These are phyloP conservation scores for Prenolepis imparis DNA, from an alignment of 2,888 invertebrate genomes.

Conservation along the genomic window DNA sequence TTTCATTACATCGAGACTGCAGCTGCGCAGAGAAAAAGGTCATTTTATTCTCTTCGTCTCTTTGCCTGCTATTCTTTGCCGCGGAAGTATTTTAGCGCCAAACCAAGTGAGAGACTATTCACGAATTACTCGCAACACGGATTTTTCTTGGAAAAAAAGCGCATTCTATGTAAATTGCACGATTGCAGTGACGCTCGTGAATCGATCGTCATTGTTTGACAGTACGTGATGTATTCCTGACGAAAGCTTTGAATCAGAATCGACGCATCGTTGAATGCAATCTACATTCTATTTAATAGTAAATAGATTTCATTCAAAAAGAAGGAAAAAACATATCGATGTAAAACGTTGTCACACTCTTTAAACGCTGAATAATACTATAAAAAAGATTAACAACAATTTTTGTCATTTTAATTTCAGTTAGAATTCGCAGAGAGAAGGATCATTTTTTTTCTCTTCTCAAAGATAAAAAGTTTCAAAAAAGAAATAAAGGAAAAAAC, in stretches of 20 bases:
- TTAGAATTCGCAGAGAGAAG: background rate
- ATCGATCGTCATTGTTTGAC: constrained; percentile 51
- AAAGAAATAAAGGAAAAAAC: background rate
- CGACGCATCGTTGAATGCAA: constrained; percentile 32
- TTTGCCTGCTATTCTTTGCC: constrained; percentile 50
- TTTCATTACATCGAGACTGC: constrained; percentile 56
- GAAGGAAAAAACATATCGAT: background rate
- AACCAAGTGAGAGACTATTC: constrained; percentile 49
- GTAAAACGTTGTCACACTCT: too few relatives aligned
- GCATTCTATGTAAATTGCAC: constrained; percentile 44
- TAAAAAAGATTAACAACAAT: background rate
- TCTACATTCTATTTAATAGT: constrained; percentile 5
- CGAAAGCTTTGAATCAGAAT: constrained; percentile 11
- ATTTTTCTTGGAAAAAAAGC: constrained; percentile 42
- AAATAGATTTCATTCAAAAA: constrained; percentile 3
- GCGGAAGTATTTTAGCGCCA: constrained; percentile 46
- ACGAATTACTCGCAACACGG: constrained; percentile 52
- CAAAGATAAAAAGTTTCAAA: background rate
- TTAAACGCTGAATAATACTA: background rate
- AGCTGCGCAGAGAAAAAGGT: constrained; percentile 35
- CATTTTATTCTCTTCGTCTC: constrained; percentile 46
- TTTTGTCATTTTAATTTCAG: background rate
- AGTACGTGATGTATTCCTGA: constrained; percentile 30
- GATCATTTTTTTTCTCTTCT: background rate
- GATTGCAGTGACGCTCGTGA: constrained; percentile 30